These are phyloP conservation scores for Isoperla grammatica DNA, from an alignment of 2,888 invertebrate genomes.

Conservation along the genomic window DNA sequence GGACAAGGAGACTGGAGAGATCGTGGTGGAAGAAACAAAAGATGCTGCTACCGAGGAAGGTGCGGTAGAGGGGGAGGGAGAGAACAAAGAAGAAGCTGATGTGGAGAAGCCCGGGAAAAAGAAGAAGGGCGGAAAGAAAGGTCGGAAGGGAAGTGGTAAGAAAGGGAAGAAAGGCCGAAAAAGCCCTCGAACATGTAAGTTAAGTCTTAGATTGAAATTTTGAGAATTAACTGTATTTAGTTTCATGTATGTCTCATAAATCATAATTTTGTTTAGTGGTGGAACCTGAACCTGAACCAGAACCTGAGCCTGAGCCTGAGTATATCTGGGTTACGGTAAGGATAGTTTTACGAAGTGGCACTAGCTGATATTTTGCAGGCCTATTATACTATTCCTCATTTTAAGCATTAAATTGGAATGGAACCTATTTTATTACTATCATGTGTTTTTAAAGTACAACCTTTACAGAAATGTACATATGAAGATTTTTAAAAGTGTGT, in stretches of 20 bases:
- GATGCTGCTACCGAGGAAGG: slow-evolving; percentile 34
- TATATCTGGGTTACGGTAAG: slow-evolving; percentile 53
- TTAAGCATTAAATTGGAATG: no score
- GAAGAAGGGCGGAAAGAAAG: slow-evolving; percentile 22
- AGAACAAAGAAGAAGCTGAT: slow-evolving; percentile 9
- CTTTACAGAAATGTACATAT: no score
- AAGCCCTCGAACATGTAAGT: slow-evolving; percentile 6
- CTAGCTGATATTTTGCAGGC: no score
- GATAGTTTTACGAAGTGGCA: slow-evolving; percentile 36
- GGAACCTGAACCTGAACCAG: slow-evolving; percentile 29
- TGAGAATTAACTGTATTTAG: no score
- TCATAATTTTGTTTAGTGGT: slow-evolving; percentile 26
- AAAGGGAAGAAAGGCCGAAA: slow-evolving; percentile 38
- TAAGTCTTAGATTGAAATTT: slow-evolving; percentile 34
- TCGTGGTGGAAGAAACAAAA: slow-evolving; percentile 38
- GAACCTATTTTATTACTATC: no score
- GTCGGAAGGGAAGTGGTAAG: slow-evolving; percentile 35
- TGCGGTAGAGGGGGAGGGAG: slow-evolving; percentile 20
- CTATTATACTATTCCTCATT: no score
- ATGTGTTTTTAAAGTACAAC: no score
- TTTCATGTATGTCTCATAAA: no score
- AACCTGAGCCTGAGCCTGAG: slow-evolving; percentile 48
- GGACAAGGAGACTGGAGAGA: slow-evolving; percentile 28
- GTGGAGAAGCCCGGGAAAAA: not conserved
- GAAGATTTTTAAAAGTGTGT: no score